Conservation (phyloP, 2,113 vertebrate species). For the Egretta garzetta region DNA sequence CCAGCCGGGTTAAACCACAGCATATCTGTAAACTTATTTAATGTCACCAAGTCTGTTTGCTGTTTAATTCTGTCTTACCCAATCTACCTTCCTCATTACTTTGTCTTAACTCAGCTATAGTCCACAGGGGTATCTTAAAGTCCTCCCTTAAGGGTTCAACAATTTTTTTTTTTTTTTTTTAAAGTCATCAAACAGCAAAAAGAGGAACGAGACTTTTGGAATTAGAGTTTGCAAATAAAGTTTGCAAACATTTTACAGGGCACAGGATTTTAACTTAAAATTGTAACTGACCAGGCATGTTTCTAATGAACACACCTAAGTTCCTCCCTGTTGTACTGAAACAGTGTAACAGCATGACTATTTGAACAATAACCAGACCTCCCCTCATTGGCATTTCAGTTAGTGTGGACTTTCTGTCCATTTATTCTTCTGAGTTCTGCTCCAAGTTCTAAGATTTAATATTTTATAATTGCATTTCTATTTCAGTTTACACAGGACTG, state of each 20-base stretch:
- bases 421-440: background rate
- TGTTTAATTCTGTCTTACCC: background rate
- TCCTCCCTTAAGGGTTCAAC: background rate
- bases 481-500: background rate
- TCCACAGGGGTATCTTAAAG: background rate
- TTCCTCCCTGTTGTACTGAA: background rate
- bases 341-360: background rate
- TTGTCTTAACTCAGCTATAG: background rate
- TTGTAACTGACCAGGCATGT: background rate
- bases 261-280: background rate
- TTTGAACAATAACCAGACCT: background rate
- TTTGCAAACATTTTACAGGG: background rate
- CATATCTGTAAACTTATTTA: background rate
- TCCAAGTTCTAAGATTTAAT: background rate
- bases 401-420: background rate
- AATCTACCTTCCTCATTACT: background rate
- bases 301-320: background rate
- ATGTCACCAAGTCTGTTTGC: background rate
- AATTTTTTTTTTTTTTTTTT: no score
- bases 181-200: background rate
- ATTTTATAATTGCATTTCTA: background rate
- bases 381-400: background rate
- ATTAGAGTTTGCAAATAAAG: background rate
- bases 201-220: background rate
- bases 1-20: no score